These are phyloP conservation scores for Cetoscarus ocellatus DNA, from an alignment of 2,797 vertebrate species.

Conservation along the genomic window DNA sequence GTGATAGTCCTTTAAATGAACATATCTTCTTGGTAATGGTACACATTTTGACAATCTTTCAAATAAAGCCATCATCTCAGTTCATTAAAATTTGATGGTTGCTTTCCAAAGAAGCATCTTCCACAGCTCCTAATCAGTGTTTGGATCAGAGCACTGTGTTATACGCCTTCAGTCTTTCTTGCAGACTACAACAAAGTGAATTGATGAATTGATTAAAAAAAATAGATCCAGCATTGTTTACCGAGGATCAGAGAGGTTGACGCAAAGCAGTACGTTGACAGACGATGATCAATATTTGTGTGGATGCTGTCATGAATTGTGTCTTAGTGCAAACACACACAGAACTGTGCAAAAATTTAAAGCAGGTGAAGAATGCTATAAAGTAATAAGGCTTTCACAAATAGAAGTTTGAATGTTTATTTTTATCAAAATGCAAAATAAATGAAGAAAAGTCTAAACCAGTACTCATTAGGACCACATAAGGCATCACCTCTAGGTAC, in stretches of 20 bases:
- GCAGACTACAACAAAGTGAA: slow-evolving; percentile 7
- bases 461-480: too few relatives aligned
- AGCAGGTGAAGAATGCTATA: too few relatives aligned
- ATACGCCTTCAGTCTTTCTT: neutral
- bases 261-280: slow-evolving; percentile 5
- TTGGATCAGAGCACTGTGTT: neutral
- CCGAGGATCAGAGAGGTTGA: neutral
- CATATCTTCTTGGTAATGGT: neutral
- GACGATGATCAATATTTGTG: slow-evolving; percentile 22
- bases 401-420: too few relatives aligned
- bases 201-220: slow-evolving; percentile 38
- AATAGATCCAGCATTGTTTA: slow-evolving; percentile 15
- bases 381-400: too few relatives aligned
- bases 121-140: neutral
- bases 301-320: slow-evolving; percentile 6
- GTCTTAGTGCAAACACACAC: too few relatives aligned
- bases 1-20: slow-evolving; percentile 1
- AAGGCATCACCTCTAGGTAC: too few relatives aligned
- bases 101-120: neutral
- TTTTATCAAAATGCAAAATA: too few relatives aligned
- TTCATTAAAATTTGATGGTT: neutral
- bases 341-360: too few relatives aligned
- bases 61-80: neutral
- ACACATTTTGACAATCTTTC: neutral
- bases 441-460: too few relatives aligned